Evolutionary conservation across 2,888 invertebrate genomes (phyloP).

Genomic region (Nomada ruficornis): DNA sequence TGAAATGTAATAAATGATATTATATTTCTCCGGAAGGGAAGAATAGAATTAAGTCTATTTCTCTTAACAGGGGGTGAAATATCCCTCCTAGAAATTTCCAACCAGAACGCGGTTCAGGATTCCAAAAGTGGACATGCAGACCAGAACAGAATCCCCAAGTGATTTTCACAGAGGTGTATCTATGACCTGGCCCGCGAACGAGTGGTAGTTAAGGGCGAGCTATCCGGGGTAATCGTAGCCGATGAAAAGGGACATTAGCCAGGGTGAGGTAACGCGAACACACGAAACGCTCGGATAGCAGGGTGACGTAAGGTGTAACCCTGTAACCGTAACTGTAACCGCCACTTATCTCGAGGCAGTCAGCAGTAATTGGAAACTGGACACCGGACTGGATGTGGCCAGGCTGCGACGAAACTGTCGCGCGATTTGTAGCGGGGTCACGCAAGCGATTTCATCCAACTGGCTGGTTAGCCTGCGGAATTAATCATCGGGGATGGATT

Average conservation of each 20-base stretch:
- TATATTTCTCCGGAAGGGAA: not conserved
- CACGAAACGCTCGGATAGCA: slow-evolving; percentile 52
- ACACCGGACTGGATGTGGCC: slow-evolving; percentile 54
- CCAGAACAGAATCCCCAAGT: not conserved
- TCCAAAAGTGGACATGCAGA: not conserved
- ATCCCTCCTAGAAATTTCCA: no score
- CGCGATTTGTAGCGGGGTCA: slow-evolving; percentile 61
- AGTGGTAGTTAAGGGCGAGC: slow-evolving; percentile 72
- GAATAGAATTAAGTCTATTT: no score
- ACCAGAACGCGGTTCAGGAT: no score
- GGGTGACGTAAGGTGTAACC: slow-evolving; percentile 73
- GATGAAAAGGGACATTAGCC: slow-evolving; percentile 68
- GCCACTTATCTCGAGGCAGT: slow-evolving; percentile 74
- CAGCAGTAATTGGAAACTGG: slow-evolving; percentile 77
- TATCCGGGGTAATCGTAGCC: slow-evolving; percentile 76
- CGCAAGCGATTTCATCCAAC: slow-evolving; percentile 46
- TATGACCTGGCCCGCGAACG: slow-evolving; percentile 4
- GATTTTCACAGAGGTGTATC: not conserved
- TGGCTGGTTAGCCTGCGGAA: slow-evolving; percentile 44
- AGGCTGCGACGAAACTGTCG: slow-evolving; percentile 52
- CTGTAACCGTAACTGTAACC: slow-evolving; percentile 78
- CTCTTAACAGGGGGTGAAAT: no score
- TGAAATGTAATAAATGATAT: not conserved
- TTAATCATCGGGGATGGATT: slow-evolving; percentile 57
- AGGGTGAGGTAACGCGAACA: slow-evolving; percentile 64